Percentiles rank a stretch among this genome's conserved stretches.
These are phyloP conservation scores for Nomada fabriciana DNA, from an alignment of 2,888 invertebrate genomes.

Conservation along the genomic window DNA sequence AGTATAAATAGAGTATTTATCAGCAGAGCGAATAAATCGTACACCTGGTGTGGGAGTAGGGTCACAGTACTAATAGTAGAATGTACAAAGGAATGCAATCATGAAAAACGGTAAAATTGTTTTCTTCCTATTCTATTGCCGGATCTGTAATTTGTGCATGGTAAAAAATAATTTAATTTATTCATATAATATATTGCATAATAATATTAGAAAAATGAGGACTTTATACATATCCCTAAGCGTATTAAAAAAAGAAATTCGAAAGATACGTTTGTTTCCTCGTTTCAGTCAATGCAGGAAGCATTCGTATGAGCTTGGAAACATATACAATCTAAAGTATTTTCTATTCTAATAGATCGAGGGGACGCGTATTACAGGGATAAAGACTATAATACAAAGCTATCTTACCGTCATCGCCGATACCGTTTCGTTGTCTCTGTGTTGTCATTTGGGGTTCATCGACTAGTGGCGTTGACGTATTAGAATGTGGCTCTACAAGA, in stretches of 20 bases:
- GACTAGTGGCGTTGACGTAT: slow-evolving; percentile 88
- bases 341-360: slow-evolving; percentile 30
- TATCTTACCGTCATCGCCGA: slow-evolving; percentile 82
- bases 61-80: slow-evolving; percentile 30
- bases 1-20: slow-evolving; percentile 35
- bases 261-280: slow-evolving; percentile 1
- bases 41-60: not conserved
- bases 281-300: slow-evolving; percentile 42
- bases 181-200: not conserved
- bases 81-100: not conserved
- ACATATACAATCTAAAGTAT: slow-evolving; percentile 54
- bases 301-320: slow-evolving; percentile 43
- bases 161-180: slow-evolving; percentile 1
- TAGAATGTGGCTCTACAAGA: slow-evolving; percentile 88
- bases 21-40: slow-evolving; percentile 22
- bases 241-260: not conserved
- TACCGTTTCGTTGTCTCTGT: slow-evolving; percentile 81
- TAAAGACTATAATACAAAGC: not conserved
- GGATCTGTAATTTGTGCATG: slow-evolving; percentile 14
- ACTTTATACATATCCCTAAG: not conserved
- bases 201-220: not conserved
- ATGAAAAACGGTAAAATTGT: not conserved
- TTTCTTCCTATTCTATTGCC: not conserved
- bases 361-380: slow-evolving; percentile 23
- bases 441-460: slow-evolving; percentile 85